A percentile compares a stretch with the other conserved stretches of the same genome.
phyloP scores from a whole-genome alignment of 2,888 invertebrate species.

The Tridacna gigas region DNA sequence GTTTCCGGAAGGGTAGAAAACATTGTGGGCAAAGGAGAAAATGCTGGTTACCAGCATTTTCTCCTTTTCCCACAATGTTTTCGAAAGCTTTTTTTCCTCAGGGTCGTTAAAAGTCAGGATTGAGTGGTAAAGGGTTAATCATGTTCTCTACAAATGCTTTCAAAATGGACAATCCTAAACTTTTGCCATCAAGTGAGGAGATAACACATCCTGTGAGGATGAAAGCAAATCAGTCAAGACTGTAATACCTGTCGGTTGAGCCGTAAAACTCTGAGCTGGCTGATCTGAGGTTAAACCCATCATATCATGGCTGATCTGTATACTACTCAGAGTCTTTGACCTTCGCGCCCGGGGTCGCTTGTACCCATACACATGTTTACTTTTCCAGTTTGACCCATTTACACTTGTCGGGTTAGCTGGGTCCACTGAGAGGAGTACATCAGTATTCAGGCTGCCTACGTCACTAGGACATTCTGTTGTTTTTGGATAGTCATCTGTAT shows the following conservation, averaged over 20 bases:
- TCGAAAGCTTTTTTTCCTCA: too few species aligned
- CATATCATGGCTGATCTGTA: conserved; percentile 62
- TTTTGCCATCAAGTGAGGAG: too few species aligned
- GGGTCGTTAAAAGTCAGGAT: too few species aligned
- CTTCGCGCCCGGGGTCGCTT: conserved; percentile 61
- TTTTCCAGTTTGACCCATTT: conserved; percentile 53
- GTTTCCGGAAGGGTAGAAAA: too few species aligned
- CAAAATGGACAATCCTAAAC: too few species aligned
- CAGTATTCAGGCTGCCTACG: conserved; percentile 71
- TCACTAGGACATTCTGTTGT: conserved; percentile 67
- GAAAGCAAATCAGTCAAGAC: too few species aligned
- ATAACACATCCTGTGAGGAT: too few species aligned
- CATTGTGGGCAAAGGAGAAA: too few species aligned
- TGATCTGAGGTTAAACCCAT: conserved; percentile 46
- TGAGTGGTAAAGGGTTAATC: too few species aligned
- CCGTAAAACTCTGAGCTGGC: conserved; percentile 52
- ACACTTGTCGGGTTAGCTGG: conserved; percentile 47
- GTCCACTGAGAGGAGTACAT: conserved; percentile 69
- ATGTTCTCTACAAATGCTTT: too few species aligned
- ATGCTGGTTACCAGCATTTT: too few species aligned
- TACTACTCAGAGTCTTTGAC: conserved; percentile 66
- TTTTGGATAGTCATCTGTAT: conserved; percentile 59
- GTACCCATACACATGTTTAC: conserved; percentile 72
- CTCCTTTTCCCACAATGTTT: too few species aligned
- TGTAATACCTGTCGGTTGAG: conserved; percentile 48